Base-by-base conservation (phyloP, 2,113 vertebrate species). In the Stigmatopora nigra region DNA sequence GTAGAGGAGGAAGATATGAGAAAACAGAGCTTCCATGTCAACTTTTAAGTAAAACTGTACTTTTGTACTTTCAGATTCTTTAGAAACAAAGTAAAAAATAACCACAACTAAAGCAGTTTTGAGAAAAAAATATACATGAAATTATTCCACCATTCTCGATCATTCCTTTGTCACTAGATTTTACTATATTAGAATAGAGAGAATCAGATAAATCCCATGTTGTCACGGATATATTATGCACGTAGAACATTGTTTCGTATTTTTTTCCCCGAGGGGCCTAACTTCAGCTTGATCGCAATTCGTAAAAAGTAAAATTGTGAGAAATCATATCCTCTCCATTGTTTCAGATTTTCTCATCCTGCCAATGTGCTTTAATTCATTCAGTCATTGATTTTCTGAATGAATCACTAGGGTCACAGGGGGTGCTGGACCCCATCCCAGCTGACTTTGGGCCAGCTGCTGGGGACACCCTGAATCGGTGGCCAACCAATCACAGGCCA, bases 121-220 rank as follows among this genome's bases (percentile, higher is more conserved):
- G 71, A 66, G 64, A 52, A 60, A 22, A 11, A 64, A 48, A 71
- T 77, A 65, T 60, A 55, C 60, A 58, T 17, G 60, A 58, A 14
- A 57, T 55, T 61, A 35, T 61, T 51, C 38, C 61, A 16, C 57
- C 25, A 20, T 56, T 22, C 9, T 57, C 62, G 76, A 71, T 55
- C 47, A 7, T 56, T 57, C 19, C 48, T 69, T 15, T 66, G 36
- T 60, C 51, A 52, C 62, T 31, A 35, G 38, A 73, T 16, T 56
- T 71, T 78, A 57, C 72, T 74, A 60, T 64, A 75, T 73, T 75
- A 73, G 58, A 80, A 73, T 59, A 67, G 65, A 78, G 64, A 79
- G 73, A 76, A 80, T 75, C 62, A 77, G 71, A 71, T 73, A 63
- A 22, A n/a, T 41, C 45, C 56, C 56, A 57, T 47, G 59, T 58